phyloP scores from a whole-genome alignment of 2,113 vertebrate genomes.

The Boulengeromyrus knoepffleri region DNA sequence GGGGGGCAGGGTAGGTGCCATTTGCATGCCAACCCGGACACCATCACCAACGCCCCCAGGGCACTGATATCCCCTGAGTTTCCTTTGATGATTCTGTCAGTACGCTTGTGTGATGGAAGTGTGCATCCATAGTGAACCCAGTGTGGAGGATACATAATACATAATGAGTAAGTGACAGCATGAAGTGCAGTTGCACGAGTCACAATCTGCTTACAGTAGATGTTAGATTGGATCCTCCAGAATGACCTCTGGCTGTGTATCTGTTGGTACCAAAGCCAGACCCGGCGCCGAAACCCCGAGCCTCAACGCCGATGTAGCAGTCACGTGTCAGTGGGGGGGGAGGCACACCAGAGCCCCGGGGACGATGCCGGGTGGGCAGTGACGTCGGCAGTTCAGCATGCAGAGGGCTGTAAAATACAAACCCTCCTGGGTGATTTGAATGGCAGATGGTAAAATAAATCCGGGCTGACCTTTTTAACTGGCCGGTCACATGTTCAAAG shows the following conservation, averaged over 20 bases:
- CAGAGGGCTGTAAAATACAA: slow-evolving; percentile 13
- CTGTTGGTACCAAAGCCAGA: neutral
- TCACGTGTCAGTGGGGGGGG: neutral
- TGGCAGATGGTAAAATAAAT: slow-evolving; percentile 56
- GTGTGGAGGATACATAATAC: neutral
- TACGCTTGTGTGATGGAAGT: neutral
- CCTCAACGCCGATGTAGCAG: neutral
- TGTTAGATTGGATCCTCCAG: neutral
- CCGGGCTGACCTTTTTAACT: slow-evolving; percentile 52
- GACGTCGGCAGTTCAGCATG: neutral
- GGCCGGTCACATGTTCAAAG: slow-evolving; percentile 47
- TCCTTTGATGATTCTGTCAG: neutral
- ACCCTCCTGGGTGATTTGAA: slow-evolving; percentile 39
- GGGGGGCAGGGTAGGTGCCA: neutral
- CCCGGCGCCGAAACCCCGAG: neutral
- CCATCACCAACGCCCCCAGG: neutral
- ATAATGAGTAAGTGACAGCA: neutral
- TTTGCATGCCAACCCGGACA: slow-evolving; percentile 36
- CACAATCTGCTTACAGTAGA: neutral
- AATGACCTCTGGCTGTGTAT: neutral
- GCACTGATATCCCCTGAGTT: neutral
- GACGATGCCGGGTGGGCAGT: neutral
- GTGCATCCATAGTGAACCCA: neutral
- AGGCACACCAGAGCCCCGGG: neutral
- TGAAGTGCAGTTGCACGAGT: neutral